Evolutionary conservation across 2,888 invertebrate species (phyloP).

Genomic region (Drosophila rubida): DNA sequence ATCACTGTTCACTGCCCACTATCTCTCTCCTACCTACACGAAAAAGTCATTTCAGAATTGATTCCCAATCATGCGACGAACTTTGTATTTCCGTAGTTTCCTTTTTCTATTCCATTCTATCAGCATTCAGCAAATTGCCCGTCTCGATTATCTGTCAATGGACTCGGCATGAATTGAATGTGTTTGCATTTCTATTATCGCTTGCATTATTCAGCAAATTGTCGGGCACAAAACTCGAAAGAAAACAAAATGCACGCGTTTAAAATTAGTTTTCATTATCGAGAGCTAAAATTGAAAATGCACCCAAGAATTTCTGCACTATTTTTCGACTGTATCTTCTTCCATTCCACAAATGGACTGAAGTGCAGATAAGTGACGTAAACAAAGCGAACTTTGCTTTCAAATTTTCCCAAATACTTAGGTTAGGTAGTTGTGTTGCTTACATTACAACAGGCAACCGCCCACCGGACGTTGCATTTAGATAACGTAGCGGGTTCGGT

Average conservation of each 20-base stretch:
- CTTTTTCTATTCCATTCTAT: constrained; percentile 27
- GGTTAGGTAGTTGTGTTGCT: neutral
- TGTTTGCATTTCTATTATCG: constrained; percentile 52
- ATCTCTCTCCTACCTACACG: neutral
- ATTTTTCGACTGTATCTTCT: neutral
- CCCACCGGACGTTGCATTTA: constrained; percentile 29
- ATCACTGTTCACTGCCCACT: constrained; percentile 3
- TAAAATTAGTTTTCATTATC: constrained; percentile 45
- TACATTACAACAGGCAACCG: constrained; percentile 15
- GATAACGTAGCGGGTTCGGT: constrained; percentile 25
- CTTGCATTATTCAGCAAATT: constrained; percentile 31
- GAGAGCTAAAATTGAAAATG: constrained; percentile 34
- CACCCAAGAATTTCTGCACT: constrained; percentile 22
- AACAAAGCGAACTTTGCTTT: constrained; percentile 29
- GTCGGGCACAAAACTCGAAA: constrained; percentile 13
- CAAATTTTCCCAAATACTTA: constrained; percentile 1
- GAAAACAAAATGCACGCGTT: constrained; percentile 14
- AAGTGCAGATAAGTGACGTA: constrained; percentile 8
- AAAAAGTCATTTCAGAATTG: constrained; percentile 1
- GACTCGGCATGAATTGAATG: constrained; percentile 32
- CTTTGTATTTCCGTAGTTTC: constrained; percentile 32
- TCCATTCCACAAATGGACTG: constrained; percentile 6
- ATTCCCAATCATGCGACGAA: constrained; percentile 31
- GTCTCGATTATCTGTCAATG: constrained; percentile 57
- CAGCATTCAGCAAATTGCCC: constrained; percentile 3